phyloP scores from a whole-genome alignment of 1,140 invertebrate species.

The roundworm (Caenorhabditis elegans) region WBcel235 BX284603.4:4583001-4583500 shows the following conservation, averaged over 20 bases:
- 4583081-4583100: constrained; percentile 1
- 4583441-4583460: neutral
- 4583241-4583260: neutral
- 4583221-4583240: neutral
- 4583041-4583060: neutral
- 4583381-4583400: constrained; percentile 5
- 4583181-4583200: neutral
- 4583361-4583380: neutral
- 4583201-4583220: neutral
- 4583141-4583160: neutral
- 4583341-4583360: neutral
- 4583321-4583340: neutral
- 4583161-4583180: neutral
- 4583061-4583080: neutral
- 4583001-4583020: neutral
- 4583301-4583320: neutral
- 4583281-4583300: neutral
- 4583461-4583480: neutral
- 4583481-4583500: too few species aligned
- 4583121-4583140: neutral
- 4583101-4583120: too few species aligned
- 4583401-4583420: neutral
- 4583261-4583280: neutral
- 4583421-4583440: neutral
- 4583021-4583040: neutral